These are phyloP conservation scores for Heteronetta atricapilla DNA, from an alignment of 2,113 vertebrate species.

Conservation along the genomic window DNA sequence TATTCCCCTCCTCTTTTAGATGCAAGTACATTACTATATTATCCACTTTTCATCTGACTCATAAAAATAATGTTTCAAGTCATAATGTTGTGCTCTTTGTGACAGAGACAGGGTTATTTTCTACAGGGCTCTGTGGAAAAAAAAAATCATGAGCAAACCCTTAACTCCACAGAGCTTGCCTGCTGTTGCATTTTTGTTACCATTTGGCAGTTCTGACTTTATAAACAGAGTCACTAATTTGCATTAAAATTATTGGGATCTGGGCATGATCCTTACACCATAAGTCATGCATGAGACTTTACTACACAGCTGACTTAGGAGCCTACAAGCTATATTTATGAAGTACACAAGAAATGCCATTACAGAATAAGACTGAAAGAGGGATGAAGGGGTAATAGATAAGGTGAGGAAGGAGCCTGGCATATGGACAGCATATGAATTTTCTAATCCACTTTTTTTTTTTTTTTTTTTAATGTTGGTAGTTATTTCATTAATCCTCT, in stretches of 20 bases:
- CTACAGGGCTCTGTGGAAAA: neutral
- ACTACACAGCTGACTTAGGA: neutral
- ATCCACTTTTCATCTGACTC: conserved; percentile 55
- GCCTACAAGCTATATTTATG: neutral
- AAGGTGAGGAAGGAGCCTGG: neutral
- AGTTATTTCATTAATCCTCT: neutral
- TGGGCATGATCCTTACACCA: neutral
- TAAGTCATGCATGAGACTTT: neutral
- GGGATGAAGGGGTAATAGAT: neutral
- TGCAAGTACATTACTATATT: conserved; percentile 18
- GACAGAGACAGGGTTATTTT: neutral
- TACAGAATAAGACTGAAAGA: neutral
- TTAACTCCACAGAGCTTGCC: neutral
- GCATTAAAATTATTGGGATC: conserved; percentile 1
- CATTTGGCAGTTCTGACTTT: conserved; percentile 25
- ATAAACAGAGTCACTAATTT: neutral
- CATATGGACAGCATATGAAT: neutral
- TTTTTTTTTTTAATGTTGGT: neutral
- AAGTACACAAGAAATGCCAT: neutral
- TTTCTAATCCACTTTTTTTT: neutral
- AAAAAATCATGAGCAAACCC: neutral
- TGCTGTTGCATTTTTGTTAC: neutral
- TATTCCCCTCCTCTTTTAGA: neutral
- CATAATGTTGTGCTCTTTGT: conserved; percentile 19
- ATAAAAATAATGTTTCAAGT: conserved; percentile 54